These are phyloP conservation scores for Sardina pilchardus DNA, from an alignment of 2,113 vertebrate genomes.

Conservation along the genomic window DNA sequence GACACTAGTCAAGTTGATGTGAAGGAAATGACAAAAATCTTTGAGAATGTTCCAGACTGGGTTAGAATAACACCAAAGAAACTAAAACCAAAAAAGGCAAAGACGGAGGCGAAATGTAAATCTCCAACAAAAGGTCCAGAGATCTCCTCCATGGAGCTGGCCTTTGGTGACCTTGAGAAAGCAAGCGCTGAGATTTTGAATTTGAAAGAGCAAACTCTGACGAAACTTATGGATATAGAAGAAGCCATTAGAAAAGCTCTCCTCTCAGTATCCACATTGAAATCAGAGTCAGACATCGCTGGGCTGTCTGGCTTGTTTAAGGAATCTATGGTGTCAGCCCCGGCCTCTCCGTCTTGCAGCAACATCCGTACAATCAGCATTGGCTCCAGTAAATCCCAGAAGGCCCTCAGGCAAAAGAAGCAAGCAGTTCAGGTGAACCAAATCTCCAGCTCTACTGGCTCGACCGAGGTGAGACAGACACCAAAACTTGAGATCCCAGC, in stretches of 20 bases:
- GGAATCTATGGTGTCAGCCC: slow-evolving; percentile 76
- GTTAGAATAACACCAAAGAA: slow-evolving; percentile 55
- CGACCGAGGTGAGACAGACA: slow-evolving; percentile 36
- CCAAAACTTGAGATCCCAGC: slow-evolving; percentile 45
- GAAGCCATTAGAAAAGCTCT: slow-evolving; percentile 90
- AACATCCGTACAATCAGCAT: slow-evolving; percentile 78
- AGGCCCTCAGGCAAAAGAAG: slow-evolving; percentile 40
- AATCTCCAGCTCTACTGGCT: slow-evolving; percentile 36
- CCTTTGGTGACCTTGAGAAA: slow-evolving; percentile 85
- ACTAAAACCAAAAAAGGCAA: slow-evolving; percentile 44
- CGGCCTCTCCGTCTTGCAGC: slow-evolving; percentile 60
- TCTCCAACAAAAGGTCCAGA: slow-evolving; percentile 58
- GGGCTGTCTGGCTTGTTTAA: slow-evolving; percentile 81
- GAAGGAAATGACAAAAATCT: slow-evolving; percentile 75
- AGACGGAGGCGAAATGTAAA: slow-evolving; percentile 41
- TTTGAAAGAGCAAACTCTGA: slow-evolving; percentile 90
- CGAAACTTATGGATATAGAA: slow-evolving; percentile 86
- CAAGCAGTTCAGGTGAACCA: slow-evolving; percentile 27
- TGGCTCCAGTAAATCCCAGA: slow-evolving; percentile 68
- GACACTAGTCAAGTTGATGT: slow-evolving; percentile 79
- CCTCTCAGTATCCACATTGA: slow-evolving; percentile 86
- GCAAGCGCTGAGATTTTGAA: slow-evolving; percentile 86
- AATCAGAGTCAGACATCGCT: slow-evolving; percentile 82
- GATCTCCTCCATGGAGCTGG: slow-evolving; percentile 76
- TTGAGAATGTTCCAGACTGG: slow-evolving; percentile 84